phyloP scores from a whole-genome alignment of 2,797 vertebrate genomes.

The Pristis pectinata region DNA sequence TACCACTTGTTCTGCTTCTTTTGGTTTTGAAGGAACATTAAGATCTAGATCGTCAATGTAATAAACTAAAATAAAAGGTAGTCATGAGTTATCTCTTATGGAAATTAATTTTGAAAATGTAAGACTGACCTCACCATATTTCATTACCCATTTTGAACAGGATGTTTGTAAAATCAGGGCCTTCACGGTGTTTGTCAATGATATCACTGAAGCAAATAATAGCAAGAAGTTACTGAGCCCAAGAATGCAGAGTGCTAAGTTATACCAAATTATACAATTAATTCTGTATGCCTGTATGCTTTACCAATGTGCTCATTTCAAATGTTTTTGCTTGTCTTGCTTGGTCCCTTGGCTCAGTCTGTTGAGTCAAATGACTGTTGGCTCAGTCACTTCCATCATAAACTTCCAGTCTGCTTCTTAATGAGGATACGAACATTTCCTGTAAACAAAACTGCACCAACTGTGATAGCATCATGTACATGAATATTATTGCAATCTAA shows the following conservation, averaged over 20 bases:
- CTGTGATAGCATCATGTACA: neutral
- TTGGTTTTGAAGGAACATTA: slow-evolving; percentile 16
- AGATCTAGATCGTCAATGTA: neutral
- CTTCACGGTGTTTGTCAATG: neutral
- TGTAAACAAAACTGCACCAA: neutral
- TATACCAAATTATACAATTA: neutral
- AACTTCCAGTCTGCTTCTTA: neutral
- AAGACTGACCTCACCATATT: neutral
- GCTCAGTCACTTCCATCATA: neutral
- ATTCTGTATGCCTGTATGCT: neutral
- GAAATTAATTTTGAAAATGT: neutral
- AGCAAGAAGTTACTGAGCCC: neutral
- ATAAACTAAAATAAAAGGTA: neutral
- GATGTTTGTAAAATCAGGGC: neutral
- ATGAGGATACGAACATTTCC: neutral
- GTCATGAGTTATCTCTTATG: neutral
- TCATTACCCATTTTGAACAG: neutral
- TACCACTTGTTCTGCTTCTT: slow-evolving; percentile 1
- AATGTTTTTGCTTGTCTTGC: neutral
- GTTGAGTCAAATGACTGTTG: too few species aligned
- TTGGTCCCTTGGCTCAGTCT: neutral
- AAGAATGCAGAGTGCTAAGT: neutral
- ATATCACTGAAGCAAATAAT: slow-evolving; percentile 7
- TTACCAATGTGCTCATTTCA: neutral
- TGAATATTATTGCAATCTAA: neutral